phyloP scores from a whole-genome alignment of 2,113 vertebrate genomes.

The Hucho hucho region DNA sequence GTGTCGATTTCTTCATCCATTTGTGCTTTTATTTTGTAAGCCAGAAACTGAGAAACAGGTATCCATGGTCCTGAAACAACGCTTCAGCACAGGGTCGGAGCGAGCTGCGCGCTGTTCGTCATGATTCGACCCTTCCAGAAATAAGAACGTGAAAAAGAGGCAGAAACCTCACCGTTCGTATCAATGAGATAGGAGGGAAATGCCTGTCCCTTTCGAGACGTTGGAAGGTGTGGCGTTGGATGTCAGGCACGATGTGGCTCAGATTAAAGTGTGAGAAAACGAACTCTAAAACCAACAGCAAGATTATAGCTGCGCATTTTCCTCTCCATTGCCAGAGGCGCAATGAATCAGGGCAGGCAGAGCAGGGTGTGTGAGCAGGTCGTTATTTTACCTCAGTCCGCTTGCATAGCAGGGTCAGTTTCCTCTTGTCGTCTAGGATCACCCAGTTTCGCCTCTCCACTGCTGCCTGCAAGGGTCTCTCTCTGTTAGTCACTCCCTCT shows the following conservation, averaged over 20 bases:
- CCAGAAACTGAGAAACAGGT: conserved; percentile 75
- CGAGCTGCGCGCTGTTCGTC: conserved; percentile 61
- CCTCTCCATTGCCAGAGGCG: too few relatives aligned
- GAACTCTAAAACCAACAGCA: too few relatives aligned
- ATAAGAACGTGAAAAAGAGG: too few relatives aligned
- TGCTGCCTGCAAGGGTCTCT: conserved; percentile 13
- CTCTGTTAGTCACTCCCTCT: too few relatives aligned
- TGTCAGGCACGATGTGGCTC: too few relatives aligned
- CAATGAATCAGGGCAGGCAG: background rate
- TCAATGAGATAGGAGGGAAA: too few relatives aligned
- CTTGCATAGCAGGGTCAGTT: background rate
- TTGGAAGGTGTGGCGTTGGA: too few relatives aligned
- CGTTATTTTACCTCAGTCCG: conserved; percentile 13
- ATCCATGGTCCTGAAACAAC: conserved; percentile 79
- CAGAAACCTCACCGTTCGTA: too few relatives aligned
- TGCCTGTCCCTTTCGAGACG: too few relatives aligned
- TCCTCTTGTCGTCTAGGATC: conserved; percentile 3
- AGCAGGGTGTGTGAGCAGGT: too few relatives aligned
- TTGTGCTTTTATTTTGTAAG: conserved; percentile 75
- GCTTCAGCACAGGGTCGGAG: conserved; percentile 68
- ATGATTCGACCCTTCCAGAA: conserved; percentile 47
- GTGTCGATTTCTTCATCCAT: conserved; percentile 97
- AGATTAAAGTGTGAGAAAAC: too few relatives aligned
- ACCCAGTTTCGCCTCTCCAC: conserved; percentile 19
- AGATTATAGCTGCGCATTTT: too few relatives aligned